Percentiles rank a stretch among this genome's conserved stretches.
These are phyloP conservation scores for Turritopsis rubra DNA, from an alignment of 30 jellyfish, hydroid and myxozoan species.

Conservation along the genomic window DNA sequence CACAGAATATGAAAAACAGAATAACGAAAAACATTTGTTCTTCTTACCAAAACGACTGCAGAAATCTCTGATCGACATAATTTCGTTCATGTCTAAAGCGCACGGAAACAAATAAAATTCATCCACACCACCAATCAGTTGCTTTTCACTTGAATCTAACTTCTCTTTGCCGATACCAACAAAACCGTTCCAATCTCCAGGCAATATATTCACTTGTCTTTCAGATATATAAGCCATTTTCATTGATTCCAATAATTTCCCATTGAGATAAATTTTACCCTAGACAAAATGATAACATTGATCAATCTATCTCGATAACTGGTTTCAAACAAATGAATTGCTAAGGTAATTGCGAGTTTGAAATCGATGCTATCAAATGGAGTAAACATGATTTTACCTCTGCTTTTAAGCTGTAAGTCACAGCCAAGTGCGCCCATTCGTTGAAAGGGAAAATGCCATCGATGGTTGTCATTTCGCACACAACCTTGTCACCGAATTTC, in stretches of 20 bases:
- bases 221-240: conserved; percentile 34
- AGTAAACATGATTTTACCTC: not conserved
- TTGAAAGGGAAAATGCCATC: conserved; percentile 4
- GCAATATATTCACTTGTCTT: conserved; percentile 47
- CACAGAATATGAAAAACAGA: not conserved
- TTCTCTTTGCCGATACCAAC: conserved; percentile 75
- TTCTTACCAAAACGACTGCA: conserved; percentile 72
- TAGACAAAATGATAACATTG: not conserved
- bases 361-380: not conserved
- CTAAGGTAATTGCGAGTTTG: not conserved
- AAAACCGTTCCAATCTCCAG: conserved; percentile 84
- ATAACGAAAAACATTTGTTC: not conserved
- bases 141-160: conserved; percentile 28
- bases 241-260: conserved; percentile 39
- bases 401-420: conserved; percentile 16
- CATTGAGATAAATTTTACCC: conserved; percentile 49
- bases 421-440: conserved; percentile 36
- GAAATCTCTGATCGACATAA: conserved; percentile 31
- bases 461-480: conserved; percentile 7
- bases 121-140: conserved; percentile 56
- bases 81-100: conserved; percentile 49
- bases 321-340: not conserved
- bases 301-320: not conserved
- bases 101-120: conserved; percentile 92
- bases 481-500: conserved; percentile 13